Conservation (phyloP, 2,888 invertebrate species). For the Drosophila neotestacea region DNA sequence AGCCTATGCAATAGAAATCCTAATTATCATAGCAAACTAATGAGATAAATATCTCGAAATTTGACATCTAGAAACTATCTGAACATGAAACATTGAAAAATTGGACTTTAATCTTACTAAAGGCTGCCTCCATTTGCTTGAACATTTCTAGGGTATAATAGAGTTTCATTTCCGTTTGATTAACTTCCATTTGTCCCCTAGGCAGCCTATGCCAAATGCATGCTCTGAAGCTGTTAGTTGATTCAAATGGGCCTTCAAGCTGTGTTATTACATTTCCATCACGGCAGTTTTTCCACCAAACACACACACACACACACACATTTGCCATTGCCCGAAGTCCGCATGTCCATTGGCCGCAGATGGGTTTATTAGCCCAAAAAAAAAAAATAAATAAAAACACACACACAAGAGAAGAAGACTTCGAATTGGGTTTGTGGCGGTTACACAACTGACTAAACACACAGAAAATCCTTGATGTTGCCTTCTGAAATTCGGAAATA, state of each 20-base stretch:
- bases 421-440: constrained; percentile 1
- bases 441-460: constrained; percentile 40
- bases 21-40: no score
- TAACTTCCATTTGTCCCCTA: constrained; percentile 14
- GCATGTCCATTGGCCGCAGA: constrained; percentile 12
- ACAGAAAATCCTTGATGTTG: constrained; percentile 22
- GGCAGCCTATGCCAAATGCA: constrained; percentile 21
- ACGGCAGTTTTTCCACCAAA: background rate
- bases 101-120: no score
- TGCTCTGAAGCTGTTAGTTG: constrained; percentile 15
- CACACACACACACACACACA: background rate
- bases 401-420: background rate
- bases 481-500: constrained; percentile 25
- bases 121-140: background rate
- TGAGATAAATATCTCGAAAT: no score
- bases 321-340: constrained; percentile 2
- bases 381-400: background rate
- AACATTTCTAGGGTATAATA: background rate
- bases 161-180: constrained; percentile 12
- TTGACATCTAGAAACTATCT: no score
- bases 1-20: background rate
- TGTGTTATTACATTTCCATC: constrained; percentile 45
- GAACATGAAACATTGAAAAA: no score
- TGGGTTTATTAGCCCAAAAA: constrained; percentile 13
- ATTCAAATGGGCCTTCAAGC: constrained; percentile 28